A percentile compares a stretch with the other conserved stretches of the same genome.
Evolutionary conservation across 2,888 invertebrate genomes (phyloP).

Genomic region (Quadriops clusia): DNA sequence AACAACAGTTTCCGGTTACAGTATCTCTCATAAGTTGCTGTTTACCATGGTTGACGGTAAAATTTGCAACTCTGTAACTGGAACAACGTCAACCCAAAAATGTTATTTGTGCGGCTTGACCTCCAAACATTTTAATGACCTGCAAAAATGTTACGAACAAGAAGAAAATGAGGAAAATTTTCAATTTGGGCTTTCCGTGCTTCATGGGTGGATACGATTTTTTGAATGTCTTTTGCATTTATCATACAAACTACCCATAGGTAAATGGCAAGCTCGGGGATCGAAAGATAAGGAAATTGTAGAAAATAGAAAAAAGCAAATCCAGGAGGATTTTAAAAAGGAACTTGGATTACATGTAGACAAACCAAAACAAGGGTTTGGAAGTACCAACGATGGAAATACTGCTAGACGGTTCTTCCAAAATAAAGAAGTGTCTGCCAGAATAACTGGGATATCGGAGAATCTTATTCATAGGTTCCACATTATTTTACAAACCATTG

Average conservation of each 20-base stretch:
- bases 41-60: constrained; percentile 24
- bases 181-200: constrained; percentile 20
- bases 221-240: constrained; percentile 25
- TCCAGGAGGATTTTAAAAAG: constrained; percentile 12
- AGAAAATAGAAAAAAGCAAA: constrained; percentile 10
- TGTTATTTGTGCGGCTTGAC: constrained; percentile 17
- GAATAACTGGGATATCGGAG: constrained; percentile 23
- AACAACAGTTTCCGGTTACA: constrained; percentile 12
- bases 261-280: constrained; percentile 25
- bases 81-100: constrained; percentile 14
- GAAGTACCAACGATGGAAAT: constrained; percentile 20
- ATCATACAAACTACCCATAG: constrained; percentile 22
- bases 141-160: constrained; percentile 11
- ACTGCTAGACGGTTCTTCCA: constrained; percentile 20
- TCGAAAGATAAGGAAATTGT: constrained; percentile 11
- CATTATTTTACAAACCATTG: constrained; percentile 18
- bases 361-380: constrained; percentile 18
- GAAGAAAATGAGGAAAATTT: constrained; percentile 11
- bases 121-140: constrained; percentile 17
- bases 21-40: constrained; percentile 17
- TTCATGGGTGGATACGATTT: constrained; percentile 26
- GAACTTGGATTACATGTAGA: constrained; percentile 18
- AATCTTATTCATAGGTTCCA: constrained; percentile 19
- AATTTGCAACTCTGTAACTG: constrained; percentile 18
- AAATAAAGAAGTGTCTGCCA: constrained; percentile 16